phyloP scores from a whole-genome alignment of 1,140 invertebrate genomes.

The Camponotus floridanus region DNA sequence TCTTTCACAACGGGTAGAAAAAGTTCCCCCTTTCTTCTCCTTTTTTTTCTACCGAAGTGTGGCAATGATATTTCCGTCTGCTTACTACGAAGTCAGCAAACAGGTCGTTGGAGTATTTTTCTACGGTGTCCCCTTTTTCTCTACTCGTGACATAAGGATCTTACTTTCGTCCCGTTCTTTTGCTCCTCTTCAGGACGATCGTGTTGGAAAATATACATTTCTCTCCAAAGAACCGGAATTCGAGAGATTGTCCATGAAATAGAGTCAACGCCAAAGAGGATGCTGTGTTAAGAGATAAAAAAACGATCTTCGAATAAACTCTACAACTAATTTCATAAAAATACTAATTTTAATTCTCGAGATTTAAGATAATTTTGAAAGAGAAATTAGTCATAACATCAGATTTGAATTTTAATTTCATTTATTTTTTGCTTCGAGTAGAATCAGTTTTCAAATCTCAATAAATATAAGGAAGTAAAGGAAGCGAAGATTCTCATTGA shows the following conservation, averaged over 20 bases:
- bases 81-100: conserved; percentile 59
- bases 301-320: not conserved
- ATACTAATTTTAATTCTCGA: not conserved
- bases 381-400: not conserved
- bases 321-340: not conserved
- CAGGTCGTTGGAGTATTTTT: conserved; percentile 71
- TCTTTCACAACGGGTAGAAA: conserved; percentile 43
- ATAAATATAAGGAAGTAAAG: not conserved
- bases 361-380: not conserved
- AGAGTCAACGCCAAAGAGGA: not conserved
- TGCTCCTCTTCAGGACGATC: not conserved
- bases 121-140: conserved; percentile 57
- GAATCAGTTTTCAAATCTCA: not conserved
- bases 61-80: conserved; percentile 76
- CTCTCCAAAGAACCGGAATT: conserved; percentile 36
- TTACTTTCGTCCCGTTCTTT: not conserved
- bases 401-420: not conserved
- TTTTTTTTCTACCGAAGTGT: conserved; percentile 68
- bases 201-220: conserved; percentile 52
- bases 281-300: not conserved
- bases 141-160: conserved; percentile 25
- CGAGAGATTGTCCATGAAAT: conserved; percentile 21
- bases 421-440: not conserved
- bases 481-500: not conserved
- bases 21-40: conserved; percentile 58